Percentiles rank a stretch among this genome's conserved stretches.
These are phyloP conservation scores for Drosophila neutralis DNA, from an alignment of 2,888 invertebrate genomes.

Conservation along the genomic window DNA sequence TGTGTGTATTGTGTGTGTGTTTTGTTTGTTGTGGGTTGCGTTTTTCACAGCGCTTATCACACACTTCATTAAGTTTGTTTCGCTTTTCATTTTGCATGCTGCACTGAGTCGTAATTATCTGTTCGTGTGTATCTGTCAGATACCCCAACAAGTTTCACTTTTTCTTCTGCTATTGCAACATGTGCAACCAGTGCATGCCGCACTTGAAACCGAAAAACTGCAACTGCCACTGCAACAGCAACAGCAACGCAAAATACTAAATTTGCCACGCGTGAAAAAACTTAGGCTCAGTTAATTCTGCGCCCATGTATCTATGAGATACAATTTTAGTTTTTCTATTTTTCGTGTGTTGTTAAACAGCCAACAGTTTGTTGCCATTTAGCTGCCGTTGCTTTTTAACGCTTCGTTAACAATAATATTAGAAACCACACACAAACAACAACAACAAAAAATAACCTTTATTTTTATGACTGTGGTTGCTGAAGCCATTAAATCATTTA, in stretches of 20 bases:
- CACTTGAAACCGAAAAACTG: slow-evolving; percentile 55
- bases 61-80: slow-evolving; percentile 79
- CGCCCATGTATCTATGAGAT: slow-evolving; percentile 36
- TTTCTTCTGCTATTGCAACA: slow-evolving; percentile 27
- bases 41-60: slow-evolving; percentile 75
- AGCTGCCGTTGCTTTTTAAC: slow-evolving; percentile 56
- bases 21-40: slow-evolving; percentile 43
- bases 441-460: slow-evolving; percentile 25
- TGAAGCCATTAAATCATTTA: slow-evolving; percentile 65
- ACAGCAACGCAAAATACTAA: slow-evolving; percentile 29
- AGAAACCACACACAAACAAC: not conserved
- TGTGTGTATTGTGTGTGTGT: slow-evolving; percentile 12
- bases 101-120: slow-evolving; percentile 66
- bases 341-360: slow-evolving; percentile 47
- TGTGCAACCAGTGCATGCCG: slow-evolving; percentile 73
- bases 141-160: slow-evolving; percentile 68
- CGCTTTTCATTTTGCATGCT: slow-evolving; percentile 74
- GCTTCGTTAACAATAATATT: slow-evolving; percentile 63
- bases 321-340: slow-evolving; percentile 11
- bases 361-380: slow-evolving; percentile 73
- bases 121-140: slow-evolving; percentile 64
- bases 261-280: slow-evolving; percentile 56
- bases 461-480: slow-evolving; percentile 24
- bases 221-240: not conserved
- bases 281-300: slow-evolving; percentile 19